Conservation (phyloP, 2,113 vertebrate species). For the Microtus richardsoni region DNA sequence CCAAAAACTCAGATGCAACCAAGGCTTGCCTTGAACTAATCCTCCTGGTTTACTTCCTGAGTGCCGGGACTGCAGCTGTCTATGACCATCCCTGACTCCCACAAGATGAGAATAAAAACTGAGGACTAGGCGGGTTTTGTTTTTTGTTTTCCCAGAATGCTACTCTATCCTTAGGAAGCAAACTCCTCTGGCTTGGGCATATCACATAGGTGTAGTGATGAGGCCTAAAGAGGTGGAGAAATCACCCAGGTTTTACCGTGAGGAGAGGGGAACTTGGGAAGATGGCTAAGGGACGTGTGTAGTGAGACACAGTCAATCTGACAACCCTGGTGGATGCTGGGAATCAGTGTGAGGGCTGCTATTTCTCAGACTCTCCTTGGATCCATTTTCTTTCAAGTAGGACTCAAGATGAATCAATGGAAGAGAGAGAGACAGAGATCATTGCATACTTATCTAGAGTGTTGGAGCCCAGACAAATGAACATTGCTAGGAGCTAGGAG, state of each 20-base stretch:
- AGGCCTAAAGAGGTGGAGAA: neutral
- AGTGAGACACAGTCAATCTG: neutral
- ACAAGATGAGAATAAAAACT: neutral
- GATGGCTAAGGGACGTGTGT: neutral
- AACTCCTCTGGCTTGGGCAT: neutral
- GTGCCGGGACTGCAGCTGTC: neutral
- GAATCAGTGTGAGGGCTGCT: neutral
- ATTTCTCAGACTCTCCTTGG: neutral
- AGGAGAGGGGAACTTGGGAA: neutral
- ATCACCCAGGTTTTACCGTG: neutral
- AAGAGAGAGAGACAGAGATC: neutral
- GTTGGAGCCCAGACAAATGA: neutral
- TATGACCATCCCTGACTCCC: neutral
- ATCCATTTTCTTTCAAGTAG: neutral
- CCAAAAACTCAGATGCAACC: too few relatives aligned
- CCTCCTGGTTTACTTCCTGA: neutral
- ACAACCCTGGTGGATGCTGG: neutral
- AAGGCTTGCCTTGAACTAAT: neutral
- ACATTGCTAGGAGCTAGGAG: neutral
- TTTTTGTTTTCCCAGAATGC: neutral
- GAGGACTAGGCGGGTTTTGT: neutral
- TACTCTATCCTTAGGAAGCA: neutral
- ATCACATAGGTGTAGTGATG: neutral
- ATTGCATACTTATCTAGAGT: neutral
- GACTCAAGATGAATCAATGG: neutral